A percentile compares a stretch with the other conserved stretches of the same genome.
These are phyloP conservation scores for Cetonia aurata DNA, from an alignment of 2,888 invertebrate genomes.

Conservation along the genomic window DNA sequence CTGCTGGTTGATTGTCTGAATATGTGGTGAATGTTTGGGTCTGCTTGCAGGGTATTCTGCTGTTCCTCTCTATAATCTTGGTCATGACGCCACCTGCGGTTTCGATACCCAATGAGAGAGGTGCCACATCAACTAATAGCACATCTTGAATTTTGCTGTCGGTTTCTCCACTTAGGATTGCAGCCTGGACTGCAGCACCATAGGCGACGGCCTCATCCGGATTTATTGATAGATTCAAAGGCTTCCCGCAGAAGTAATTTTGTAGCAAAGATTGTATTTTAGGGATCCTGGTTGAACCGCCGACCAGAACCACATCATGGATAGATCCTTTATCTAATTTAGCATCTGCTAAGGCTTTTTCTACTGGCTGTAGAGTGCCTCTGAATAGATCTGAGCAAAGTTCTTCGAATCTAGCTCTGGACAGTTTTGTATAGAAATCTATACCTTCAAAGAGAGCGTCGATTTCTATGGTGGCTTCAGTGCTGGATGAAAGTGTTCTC, in stretches of 20 bases:
- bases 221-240: conserved; percentile 62
- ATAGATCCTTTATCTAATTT: conserved; percentile 82
- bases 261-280: conserved; percentile 75
- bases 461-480: conserved; percentile 74
- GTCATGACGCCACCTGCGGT: conserved; percentile 88
- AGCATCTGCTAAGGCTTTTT: conserved; percentile 80
- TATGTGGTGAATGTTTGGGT: conserved; percentile 75
- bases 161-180: conserved; percentile 64
- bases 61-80: conserved; percentile 72
- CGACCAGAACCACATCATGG: conserved; percentile 85
- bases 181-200: conserved; percentile 63
- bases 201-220: conserved; percentile 65
- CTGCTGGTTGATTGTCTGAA: conserved; percentile 76
- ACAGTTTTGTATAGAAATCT: conserved; percentile 79
- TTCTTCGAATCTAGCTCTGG: conserved; percentile 83
- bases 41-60: conserved; percentile 65
- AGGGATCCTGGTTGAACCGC: conserved; percentile 85
- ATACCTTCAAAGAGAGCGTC: conserved; percentile 77
- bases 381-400: conserved; percentile 79
- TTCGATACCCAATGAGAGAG: conserved; percentile 81
- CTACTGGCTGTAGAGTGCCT: conserved; percentile 78
- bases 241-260: conserved; percentile 78
- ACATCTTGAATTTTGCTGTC: conserved; percentile 82
- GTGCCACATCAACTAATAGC: conserved; percentile 77
- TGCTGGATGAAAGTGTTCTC: conserved; percentile 81